Conservation (phyloP, 2,888 invertebrate species). For the Amaurobius ferox region DNA sequence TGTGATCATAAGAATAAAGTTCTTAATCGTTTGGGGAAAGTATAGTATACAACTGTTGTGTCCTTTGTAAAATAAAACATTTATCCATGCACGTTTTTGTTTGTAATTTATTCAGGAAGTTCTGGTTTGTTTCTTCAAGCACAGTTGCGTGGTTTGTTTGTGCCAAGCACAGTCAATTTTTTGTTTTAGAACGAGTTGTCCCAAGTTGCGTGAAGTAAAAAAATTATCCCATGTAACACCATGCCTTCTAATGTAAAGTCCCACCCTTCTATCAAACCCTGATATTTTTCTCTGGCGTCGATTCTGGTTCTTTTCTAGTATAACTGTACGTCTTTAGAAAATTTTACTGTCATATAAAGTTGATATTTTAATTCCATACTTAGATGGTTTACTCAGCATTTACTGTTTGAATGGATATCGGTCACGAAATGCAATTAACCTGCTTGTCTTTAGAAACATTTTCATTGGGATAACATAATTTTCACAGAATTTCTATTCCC, state of each 20-base stretch:
- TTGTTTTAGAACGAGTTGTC: constrained; percentile 13
- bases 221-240: neutral
- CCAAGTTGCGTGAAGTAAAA: neutral
- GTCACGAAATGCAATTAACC: neutral
- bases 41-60: too few relatives aligned
- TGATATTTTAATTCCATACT: neutral
- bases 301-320: neutral
- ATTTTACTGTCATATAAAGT: neutral
- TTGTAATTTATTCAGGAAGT: too few relatives aligned
- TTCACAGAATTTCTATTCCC: neutral
- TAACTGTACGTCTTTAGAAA: neutral
- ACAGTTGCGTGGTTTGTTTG: too few relatives aligned
- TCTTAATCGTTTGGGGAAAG: too few relatives aligned
- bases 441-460: too few relatives aligned
- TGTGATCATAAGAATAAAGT: too few relatives aligned
- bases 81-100: too few relatives aligned
- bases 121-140: too few relatives aligned
- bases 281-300: constrained; percentile 13
- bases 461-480: constrained; percentile 13
- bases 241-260: neutral
- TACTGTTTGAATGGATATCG: constrained; percentile 18
- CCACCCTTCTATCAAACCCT: neutral
- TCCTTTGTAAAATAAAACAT: too few relatives aligned
- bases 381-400: neutral
- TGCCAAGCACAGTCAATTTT: too few relatives aligned